Base-by-base conservation (phyloP, 2,113 vertebrate genomes). In the Struthidea cinerea region DNA sequence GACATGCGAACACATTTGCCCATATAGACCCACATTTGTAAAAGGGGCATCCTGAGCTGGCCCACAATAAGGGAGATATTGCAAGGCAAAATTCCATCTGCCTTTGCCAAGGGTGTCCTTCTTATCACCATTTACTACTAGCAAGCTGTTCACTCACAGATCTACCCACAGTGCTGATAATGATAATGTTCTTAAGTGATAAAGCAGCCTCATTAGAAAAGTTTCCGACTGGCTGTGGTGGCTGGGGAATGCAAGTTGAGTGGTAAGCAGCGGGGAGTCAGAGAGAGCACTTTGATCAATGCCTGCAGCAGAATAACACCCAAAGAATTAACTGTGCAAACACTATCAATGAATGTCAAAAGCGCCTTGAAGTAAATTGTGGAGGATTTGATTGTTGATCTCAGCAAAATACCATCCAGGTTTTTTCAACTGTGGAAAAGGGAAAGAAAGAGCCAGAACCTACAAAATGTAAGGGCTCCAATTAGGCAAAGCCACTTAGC, bases 1-100 rank as follows among this genome's bases (percentile, higher is more conserved):
- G 44, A 64, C 41, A 64, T 0, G 0, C 0, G 8, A 60, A 68
- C 14, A 32, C 1, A 0, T 78, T 84, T 63, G 44, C 44, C 47
- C 19, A 7, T 52, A 35, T 15, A 91, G 83, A 42, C 13, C 13
- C 26, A 33, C 26, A 27, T 53, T 61, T 2, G 8, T 64, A 20
- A 63, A 65, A 87, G 39, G 15, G 28, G 8, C 16, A 37, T 47
- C 21, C 59, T 81, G 22, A 46, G 16, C n/a, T 64, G 61, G 35
- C 39, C 39, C 39, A n/a, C 73, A 78, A 42, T 42, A 71, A 76
- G 5, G n/a, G 32, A 73, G 32, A 3, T 46, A 37, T 44, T 1
- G 0, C 61, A 37, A n/a, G 59, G 16, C 42, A 83, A n/a, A 84
- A 59, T 74, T 84, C 20, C 30, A 27, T n/a, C 49, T 89, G 61